Conservation (phyloP, 2,888 invertebrate genomes). For the Ormyrus thymus region DNA sequence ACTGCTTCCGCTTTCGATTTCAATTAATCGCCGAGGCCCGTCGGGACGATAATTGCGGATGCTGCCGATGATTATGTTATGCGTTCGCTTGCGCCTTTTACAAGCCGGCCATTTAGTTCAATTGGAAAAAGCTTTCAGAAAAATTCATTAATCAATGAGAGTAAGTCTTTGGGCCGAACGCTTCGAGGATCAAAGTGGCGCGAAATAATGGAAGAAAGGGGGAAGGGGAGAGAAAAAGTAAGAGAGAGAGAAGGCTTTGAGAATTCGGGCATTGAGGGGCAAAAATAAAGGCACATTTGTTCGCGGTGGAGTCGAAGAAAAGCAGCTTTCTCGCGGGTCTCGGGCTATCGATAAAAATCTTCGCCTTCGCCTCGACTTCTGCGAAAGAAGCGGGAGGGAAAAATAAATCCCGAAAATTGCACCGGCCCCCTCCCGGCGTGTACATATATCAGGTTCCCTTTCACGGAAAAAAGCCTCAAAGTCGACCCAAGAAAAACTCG, state of each 20-base stretch:
- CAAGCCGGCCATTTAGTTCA: too few relatives aligned
- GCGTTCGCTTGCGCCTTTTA: too few relatives aligned
- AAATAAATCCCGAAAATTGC: constrained; percentile 44
- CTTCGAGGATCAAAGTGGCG: too few relatives aligned
- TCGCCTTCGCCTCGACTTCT: background rate
- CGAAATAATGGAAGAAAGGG: too few relatives aligned
- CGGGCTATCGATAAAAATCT: constrained; percentile 37
- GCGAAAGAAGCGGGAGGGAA: background rate
- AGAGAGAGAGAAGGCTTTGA: too few relatives aligned
- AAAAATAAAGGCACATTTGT: constrained; percentile 35
- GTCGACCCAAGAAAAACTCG: constrained; percentile 28
- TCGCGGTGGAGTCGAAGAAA: background rate
- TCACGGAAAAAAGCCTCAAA: constrained; percentile 27
- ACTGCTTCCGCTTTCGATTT: background rate
- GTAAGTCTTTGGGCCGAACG: too few relatives aligned
- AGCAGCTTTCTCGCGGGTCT: background rate
- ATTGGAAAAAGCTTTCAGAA: too few relatives aligned
- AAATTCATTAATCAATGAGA: too few relatives aligned
- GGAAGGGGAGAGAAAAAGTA: too few relatives aligned
- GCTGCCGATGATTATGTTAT: too few relatives aligned
- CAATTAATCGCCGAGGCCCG: too few relatives aligned
- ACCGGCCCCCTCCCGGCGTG: background rate
- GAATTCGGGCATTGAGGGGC: background rate
- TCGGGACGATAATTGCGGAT: too few relatives aligned
- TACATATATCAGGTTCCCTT: background rate